Evolutionary conservation across 1,140 invertebrate species (phyloP), one percentile per base, ranked within the genome.

Genomic region (Physella acuta): DNA sequence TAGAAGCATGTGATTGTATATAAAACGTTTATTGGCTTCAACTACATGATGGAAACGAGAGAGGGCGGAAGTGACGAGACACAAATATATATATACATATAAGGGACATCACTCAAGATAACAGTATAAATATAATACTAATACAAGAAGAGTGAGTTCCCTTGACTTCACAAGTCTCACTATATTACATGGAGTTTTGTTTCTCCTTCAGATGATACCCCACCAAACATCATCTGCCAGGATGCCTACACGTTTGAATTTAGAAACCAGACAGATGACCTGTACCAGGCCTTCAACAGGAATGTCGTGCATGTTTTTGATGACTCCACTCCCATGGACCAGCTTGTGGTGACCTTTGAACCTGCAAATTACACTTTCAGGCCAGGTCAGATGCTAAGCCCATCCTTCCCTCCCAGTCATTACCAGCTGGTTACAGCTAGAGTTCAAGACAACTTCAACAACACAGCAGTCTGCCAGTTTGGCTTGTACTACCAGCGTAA

Each of bases 211-310:
- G 59, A 61, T 61, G 33, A 61, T 14, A 28, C 24, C 28, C 59
- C 34, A 61, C 59, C 59, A 8, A 61, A 8, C 36, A 61, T 61
- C 28, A 37, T 44, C 39, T 61, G 59, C 39, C 59, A 33, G 28
- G 2, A 2, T 20, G 24, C 59, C 17, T 44, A 26, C 36, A 3
- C n/a, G 2, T 61, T 3, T 28, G 11, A 39, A 2, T 61, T 61
- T 34, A 61, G 17, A 36, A 11, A 31, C 33, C 24, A 36, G 1
- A 24, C 33, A 28, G 24, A 39, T n/a, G 14, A 24, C 2, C 3
- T 3, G 5, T 3, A 2, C 16, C 8, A 28, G 1, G 28, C n/a
- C 2, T 5, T 44, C 2, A 44, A 39, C 26, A 24, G 33, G n/a
- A 30, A 36, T 2, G 26, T 37, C 1, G 59, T 61, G 8, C 36